Base-by-base conservation (phyloP, 2,113 vertebrate species). In the Zosterops borbonicus region DNA sequence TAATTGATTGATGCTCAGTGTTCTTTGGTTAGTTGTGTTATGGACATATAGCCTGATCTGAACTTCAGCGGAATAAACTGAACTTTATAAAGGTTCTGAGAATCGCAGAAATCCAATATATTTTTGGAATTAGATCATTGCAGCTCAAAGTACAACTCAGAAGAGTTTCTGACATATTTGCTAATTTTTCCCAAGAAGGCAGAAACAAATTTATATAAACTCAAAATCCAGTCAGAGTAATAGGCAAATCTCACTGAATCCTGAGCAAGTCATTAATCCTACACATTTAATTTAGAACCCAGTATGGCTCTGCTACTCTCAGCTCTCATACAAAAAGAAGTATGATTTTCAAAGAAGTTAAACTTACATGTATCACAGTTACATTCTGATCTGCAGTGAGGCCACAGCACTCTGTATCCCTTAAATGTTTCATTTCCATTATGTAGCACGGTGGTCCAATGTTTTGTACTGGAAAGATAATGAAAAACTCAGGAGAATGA, bases 221-320 rank as follows among this genome's bases (percentile, higher is more conserved):
- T 70, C 35, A 69, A 60, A 94, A 79, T 68, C 41, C 69, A 91
- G 35, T 64, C 31, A 73, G 31, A 70, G 35, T 89, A 89, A 79
- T n/a, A 73, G 83, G 83, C 92, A 75, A 62, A 9, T 60, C 14
- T 81, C 49, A 90, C 22, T 6, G 16, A 56, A 49, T 94, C 87
- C 62, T 83, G 71, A 96, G 56, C 75, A 87, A 96, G 92, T 84
- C 65, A 92, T 95, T 94, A 91, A 90, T 92, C 75, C 60, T 89
- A 50, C 18, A 88, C 80, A 73, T 95, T 95, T 96, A 95, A 96
- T 96, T 96, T 92, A 94, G 77, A 94, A 31, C 37, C 24, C 87
- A 92, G 64, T 92, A 60, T 91, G 79, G 89, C 92, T 85, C 96
- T 94, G 69, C 11, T 75, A 23, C 83, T 87, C 85, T 69, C 49